Base-by-base conservation (phyloP, 2,113 vertebrate species). In the Leucopternis melanops region DNA sequence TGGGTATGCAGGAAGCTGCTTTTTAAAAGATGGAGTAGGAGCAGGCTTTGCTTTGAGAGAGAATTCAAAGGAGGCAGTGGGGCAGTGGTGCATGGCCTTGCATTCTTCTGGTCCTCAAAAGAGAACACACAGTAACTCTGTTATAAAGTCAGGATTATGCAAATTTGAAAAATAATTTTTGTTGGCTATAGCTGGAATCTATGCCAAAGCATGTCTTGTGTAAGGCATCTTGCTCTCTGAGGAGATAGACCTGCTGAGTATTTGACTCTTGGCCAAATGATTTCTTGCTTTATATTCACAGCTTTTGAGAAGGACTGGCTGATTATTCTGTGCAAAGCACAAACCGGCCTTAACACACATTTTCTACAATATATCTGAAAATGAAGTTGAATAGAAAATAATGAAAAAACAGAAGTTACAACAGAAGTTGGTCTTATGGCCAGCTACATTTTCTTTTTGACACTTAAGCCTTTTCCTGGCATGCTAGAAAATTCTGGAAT, bases 201-300 rank as follows among this genome's bases (percentile, higher is more conserved):
- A 1, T 96, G 93, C 78, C 95, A 95, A 90, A 85, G 38, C 44
- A 52, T 87, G 83, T 94, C 89, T 94, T 91, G 70, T 81, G 54
- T 70, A 47, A 91, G 52, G 84, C 84, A 52, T 94, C 81, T 52
- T 90, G 81, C 79, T 96, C 49, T 90, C 73, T 90, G 81, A 82
- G 70, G 71, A 93, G 70, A 58, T 10, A 90, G 87, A 96, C 94
- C 92, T 95, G 85, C 91, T 96, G 94, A 93, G 54, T 85, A 58
- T 96, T 95, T 96, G 93, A 94, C 1, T 77, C 81, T 75, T 85
- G 66, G 93, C 94, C 96, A 97, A 94, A 90, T 82, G 36, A 90
- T 97, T 97, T 94, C 93, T 96, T 90, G 67, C 70, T 96, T 96
- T 94, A 91, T 78, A 95, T 90, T 96, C 93, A 89, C 87, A 95